Evolutionary conservation across 2,888 invertebrate species (phyloP).

Genomic region (Flexamia atlantica): DNA sequence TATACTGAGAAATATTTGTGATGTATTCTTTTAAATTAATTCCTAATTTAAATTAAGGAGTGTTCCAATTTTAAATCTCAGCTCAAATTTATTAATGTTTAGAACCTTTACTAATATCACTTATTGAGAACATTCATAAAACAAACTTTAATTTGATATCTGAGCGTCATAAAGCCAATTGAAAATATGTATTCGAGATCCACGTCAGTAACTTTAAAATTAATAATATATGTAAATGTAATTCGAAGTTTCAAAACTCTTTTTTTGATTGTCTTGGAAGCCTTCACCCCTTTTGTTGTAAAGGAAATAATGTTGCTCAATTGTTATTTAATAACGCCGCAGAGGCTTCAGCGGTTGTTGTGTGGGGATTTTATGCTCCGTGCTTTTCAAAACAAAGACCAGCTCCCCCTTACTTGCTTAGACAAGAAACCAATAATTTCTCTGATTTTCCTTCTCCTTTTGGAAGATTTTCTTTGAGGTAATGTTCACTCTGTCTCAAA

Average conservation of each 20-base stretch:
- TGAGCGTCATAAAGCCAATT: too few relatives aligned
- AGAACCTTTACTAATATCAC: too few relatives aligned
- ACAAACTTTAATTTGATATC: too few relatives aligned
- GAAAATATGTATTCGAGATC: too few relatives aligned
- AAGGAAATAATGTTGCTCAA: not conserved
- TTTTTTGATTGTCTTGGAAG: not conserved
- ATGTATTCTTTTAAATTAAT: too few relatives aligned
- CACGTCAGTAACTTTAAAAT: too few relatives aligned
- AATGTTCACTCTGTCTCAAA: not conserved
- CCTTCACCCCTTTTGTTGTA: not conserved
- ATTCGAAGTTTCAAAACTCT: not conserved
- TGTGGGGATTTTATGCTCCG: conserved; percentile 10
- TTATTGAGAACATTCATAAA: too few relatives aligned
- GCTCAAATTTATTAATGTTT: too few relatives aligned
- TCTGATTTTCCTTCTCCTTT: conserved; percentile 51
- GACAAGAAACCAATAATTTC: conserved; percentile 55
- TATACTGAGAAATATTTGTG: too few relatives aligned
- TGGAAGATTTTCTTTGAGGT: conserved; percentile 18
- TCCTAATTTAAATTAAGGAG: too few relatives aligned
- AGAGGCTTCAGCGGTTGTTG: conserved; percentile 2
- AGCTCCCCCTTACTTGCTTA: conserved; percentile 7
- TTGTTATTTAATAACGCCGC: conserved; percentile 37
- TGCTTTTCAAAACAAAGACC: conserved; percentile 40
- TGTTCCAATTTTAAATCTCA: too few relatives aligned
- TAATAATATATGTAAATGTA: too few relatives aligned